Conservation (phyloP, 2,797 vertebrate species). For the Salmo trutta region DNA sequence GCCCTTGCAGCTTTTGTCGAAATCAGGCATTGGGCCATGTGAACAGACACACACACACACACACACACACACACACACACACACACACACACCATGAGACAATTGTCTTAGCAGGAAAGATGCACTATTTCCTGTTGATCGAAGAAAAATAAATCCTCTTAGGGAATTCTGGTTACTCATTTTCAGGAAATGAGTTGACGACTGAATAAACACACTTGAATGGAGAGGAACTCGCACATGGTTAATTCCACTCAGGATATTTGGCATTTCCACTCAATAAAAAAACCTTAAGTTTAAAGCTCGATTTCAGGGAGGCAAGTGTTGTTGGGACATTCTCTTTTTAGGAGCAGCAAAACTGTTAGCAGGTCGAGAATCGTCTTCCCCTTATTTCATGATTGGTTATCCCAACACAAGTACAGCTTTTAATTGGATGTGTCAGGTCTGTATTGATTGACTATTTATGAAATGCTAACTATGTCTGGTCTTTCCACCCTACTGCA, state of each 20-base stretch:
- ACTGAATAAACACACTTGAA: background rate
- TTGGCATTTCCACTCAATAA: background rate
- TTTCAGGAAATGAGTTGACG: background rate
- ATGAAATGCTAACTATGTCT: no score
- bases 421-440: no score
- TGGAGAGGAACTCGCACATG: background rate
- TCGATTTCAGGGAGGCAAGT: background rate
- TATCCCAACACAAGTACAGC: no score
- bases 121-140: slow-evolving; percentile 1
- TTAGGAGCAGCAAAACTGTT: no score
- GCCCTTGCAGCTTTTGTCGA: background rate
- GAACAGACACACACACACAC: background rate
- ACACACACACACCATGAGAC: background rate
- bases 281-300: background rate
- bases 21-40: background rate
- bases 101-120: background rate
- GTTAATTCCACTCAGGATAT: background rate
- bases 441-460: no score
- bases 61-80: background rate
- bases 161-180: background rate
- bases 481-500: no score
- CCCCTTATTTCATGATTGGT: no score
- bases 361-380: no score
- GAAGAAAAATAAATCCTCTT: background rate
- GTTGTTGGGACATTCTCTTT: no score